Percentiles rank a stretch among this genome's conserved stretches.
phyloP scores from a whole-genome alignment of 35 echinoderm and acorn worm species.

The Strongylocentrotus purpuratus region DNA sequence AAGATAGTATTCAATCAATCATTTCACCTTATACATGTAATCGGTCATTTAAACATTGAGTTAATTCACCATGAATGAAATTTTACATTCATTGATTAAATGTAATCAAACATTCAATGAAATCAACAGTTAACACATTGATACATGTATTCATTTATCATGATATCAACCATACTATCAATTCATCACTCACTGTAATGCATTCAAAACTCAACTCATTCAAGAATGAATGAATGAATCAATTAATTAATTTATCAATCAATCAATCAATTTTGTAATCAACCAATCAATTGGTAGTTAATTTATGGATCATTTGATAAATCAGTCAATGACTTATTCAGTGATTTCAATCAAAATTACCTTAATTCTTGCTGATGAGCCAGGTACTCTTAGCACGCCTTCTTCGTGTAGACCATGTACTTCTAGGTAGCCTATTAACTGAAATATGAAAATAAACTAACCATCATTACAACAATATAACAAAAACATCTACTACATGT shows the following conservation, averaged over 20 bases:
- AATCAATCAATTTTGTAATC: not conserved
- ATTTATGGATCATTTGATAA: no score
- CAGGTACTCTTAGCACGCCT: constrained; percentile 89
- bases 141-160: not conserved
- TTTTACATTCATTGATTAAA: no score
- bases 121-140: no score
- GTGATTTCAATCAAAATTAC: constrained; percentile 42
- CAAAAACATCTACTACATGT: not conserved
- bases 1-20: no score
- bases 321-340: not conserved
- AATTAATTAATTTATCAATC: not conserved
- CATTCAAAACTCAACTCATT: not conserved
- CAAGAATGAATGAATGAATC: not conserved
- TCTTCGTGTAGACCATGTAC: constrained; percentile 86
- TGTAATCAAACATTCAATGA: no score
- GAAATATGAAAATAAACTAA: constrained; percentile 45
- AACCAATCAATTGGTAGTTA: no score
- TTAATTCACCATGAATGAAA: no score
- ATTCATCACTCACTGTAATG: not conserved
- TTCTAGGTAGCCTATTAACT: constrained; percentile 90
- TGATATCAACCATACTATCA: not conserved
- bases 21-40: no score
- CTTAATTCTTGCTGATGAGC: constrained; percentile 92
- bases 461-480: not conserved
- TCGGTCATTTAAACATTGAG: no score